Conservation (phyloP, 2,888 invertebrate species). For the Cryptus armator region DNA sequence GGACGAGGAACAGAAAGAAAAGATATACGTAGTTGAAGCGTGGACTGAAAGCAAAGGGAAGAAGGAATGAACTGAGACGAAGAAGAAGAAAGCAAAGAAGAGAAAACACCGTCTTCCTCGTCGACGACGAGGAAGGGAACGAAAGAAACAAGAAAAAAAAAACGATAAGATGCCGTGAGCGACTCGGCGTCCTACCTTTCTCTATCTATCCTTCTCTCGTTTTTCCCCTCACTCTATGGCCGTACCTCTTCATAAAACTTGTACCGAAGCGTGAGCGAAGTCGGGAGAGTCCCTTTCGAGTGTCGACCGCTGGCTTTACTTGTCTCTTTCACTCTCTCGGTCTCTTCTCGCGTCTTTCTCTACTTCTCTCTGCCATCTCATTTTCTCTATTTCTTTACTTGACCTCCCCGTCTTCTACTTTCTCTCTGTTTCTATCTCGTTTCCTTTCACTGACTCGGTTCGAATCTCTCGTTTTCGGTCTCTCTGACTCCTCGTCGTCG, state of each 20-base stretch:
- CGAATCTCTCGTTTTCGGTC: not conserved
- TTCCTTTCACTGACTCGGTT: slow-evolving; percentile 20
- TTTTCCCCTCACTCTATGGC: slow-evolving; percentile 25
- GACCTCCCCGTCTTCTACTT: slow-evolving; percentile 45
- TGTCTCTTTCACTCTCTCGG: slow-evolving; percentile 45
- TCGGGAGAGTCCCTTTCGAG: slow-evolving; percentile 56
- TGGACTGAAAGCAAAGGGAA: not conserved
- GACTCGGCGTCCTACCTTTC: slow-evolving; percentile 58
- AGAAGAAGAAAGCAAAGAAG: slow-evolving; percentile 59
- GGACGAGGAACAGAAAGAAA: slow-evolving; percentile 33
- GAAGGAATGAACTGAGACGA: slow-evolving; percentile 19
- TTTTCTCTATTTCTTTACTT: slow-evolving; percentile 31
- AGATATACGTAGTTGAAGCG: slow-evolving; percentile 14
- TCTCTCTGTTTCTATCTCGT: slow-evolving; percentile 34
- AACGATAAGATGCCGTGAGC: slow-evolving; percentile 59
- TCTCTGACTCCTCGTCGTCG: slow-evolving; percentile 28
- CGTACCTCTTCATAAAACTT: slow-evolving; percentile 53
- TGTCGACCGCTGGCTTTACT: slow-evolving; percentile 58
- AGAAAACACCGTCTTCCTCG: not conserved
- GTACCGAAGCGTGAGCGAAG: slow-evolving; percentile 56
- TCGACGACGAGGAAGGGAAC: not conserved
- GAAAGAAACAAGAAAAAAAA: slow-evolving; percentile 25
- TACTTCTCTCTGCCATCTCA: slow-evolving; percentile 28
- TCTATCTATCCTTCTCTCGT: slow-evolving; percentile 34
- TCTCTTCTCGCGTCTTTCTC: slow-evolving; percentile 27